Conservation (phyloP, 2,888 invertebrate species). For the Pristionchus exspectatus region DNA sequence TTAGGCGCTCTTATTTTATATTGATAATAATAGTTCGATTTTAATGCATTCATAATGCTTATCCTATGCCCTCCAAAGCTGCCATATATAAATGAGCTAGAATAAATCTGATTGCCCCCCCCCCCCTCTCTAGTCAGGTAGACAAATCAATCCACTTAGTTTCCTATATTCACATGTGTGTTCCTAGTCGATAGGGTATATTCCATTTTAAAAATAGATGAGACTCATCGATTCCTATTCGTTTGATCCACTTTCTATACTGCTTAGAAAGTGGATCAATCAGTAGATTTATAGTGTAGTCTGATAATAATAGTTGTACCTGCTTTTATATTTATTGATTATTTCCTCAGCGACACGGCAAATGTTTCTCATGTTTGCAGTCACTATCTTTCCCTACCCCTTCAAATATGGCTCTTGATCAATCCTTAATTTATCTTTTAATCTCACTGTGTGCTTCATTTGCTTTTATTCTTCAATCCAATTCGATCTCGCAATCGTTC, state of each 20-base stretch:
- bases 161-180: slow-evolving; percentile 22
- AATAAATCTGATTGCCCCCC: not conserved
- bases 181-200: slow-evolving; percentile 54
- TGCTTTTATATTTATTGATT: not conserved
- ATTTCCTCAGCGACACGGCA: not conserved
- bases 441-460: slow-evolving; percentile 8
- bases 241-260: not conserved
- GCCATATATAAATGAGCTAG: slow-evolving; percentile 2
- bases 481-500: slow-evolving; percentile 25
- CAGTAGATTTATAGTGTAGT: slow-evolving; percentile 32
- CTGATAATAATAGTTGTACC: not conserved
- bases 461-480: slow-evolving; percentile 3
- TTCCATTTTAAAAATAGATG: not conserved
- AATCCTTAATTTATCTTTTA: not conserved
- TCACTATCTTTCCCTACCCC: not conserved
- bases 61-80: not conserved
- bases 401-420: slow-evolving; percentile 12
- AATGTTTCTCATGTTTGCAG: not conserved
- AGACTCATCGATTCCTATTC: not conserved
- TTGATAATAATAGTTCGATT: not conserved
- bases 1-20: slow-evolving; percentile 3
- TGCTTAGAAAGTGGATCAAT: slow-evolving; percentile 6
- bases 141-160: not conserved
- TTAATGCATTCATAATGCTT: not conserved
- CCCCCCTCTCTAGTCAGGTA: not conserved